Percentiles rank a stretch among this genome's conserved stretches.
Conservation (phyloP, 2,888 invertebrate genomes). For the Himalopsyche anomala region DNA sequence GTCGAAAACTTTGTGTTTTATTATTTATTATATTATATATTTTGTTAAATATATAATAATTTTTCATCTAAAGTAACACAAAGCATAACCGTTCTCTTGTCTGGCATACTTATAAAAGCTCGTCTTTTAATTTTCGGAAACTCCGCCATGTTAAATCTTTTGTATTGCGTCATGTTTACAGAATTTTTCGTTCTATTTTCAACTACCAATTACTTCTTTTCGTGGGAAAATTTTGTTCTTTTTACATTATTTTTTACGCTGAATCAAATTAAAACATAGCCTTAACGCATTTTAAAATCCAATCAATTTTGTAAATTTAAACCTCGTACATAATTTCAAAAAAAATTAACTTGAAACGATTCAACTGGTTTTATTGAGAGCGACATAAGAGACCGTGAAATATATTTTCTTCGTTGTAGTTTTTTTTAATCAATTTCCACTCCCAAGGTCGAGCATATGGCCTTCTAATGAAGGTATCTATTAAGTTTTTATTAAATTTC, state of each 20-base stretch:
- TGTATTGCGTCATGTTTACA: constrained; percentile 17
- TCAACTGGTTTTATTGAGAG: too few relatives aligned
- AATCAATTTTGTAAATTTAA: too few relatives aligned
- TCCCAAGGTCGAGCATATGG: too few relatives aligned
- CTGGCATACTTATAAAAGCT: background rate
- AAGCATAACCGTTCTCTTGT: constrained; percentile 1
- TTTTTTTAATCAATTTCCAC: too few relatives aligned
- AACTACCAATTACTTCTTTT: constrained; percentile 31
- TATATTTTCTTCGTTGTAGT: too few relatives aligned
- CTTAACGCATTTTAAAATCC: too few relatives aligned
- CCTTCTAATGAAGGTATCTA: too few relatives aligned
- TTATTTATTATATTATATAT: background rate
- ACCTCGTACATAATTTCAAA: too few relatives aligned
- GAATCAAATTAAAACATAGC: background rate
- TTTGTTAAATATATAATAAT: constrained; percentile 26
- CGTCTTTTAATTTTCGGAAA: background rate
- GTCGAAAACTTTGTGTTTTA: background rate
- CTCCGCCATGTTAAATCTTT: background rate
- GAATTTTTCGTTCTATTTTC: constrained; percentile 5
- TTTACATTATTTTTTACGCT: background rate
- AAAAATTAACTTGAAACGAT: too few relatives aligned
- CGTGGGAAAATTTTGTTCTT: background rate
- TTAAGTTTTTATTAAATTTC: too few relatives aligned
- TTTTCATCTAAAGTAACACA: background rate
- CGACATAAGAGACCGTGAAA: too few relatives aligned